Evolutionary conservation across 1,140 invertebrate genomes (phyloP).

Genomic region (Hormaphis cornu): DNA sequence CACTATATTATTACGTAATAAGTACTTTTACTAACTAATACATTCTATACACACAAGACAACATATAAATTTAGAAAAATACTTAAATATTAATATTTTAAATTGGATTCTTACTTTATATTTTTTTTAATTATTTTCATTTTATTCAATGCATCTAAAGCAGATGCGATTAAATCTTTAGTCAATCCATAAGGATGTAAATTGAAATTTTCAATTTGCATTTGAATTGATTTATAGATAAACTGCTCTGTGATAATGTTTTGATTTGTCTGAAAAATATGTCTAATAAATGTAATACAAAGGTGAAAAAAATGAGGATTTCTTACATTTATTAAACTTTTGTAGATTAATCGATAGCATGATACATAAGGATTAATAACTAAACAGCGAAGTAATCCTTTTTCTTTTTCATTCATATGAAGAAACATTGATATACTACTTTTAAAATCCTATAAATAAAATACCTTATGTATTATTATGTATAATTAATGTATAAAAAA

Average conservation of each 20-base stretch:
- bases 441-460: constrained; percentile 25
- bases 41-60: no score
- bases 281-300: neutral
- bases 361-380: neutral
- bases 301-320: neutral
- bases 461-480: neutral
- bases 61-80: neutral
- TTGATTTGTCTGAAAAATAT: neutral
- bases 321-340: neutral
- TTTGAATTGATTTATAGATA: neutral
- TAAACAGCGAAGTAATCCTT: constrained; percentile 5
- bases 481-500: neutral
- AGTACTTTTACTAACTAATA: no score
- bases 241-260: neutral
- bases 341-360: neutral
- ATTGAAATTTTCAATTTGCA: neutral
- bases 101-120: neutral
- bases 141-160: neutral
- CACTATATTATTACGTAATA: no score
- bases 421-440: neutral
- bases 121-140: neutral
- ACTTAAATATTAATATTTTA: no score
- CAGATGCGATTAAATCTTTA: constrained; percentile 1
- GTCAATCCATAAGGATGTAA: neutral
- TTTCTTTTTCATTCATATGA: neutral